Conservation (phyloP, 1,140 invertebrate species). For the Drosophila sechellia region DNA sequence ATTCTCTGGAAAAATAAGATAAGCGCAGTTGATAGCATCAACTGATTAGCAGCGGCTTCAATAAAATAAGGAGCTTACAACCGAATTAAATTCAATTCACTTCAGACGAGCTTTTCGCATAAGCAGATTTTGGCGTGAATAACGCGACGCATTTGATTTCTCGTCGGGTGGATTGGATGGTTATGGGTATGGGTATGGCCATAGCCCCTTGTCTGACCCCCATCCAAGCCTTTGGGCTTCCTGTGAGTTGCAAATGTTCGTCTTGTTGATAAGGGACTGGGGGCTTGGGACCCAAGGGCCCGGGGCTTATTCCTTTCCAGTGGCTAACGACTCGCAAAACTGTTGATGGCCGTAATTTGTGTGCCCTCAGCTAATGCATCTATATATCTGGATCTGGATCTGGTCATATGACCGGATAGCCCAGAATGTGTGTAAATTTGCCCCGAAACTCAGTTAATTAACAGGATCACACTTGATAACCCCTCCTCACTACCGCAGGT, state of each 20-base stretch:
- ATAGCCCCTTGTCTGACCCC: conserved; percentile 28
- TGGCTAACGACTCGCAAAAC: conserved; percentile 64
- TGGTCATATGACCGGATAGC: background rate
- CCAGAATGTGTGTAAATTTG: conserved; percentile 4
- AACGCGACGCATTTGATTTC: conserved; percentile 8
- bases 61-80: conserved; percentile 22
- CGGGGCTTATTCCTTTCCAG: conserved; percentile 28
- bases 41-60: conserved; percentile 11
- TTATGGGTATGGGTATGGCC: too few species aligned
- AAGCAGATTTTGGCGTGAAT: conserved; percentile 32
- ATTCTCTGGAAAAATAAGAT: conserved; percentile 4
- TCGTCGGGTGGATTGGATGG: conserved; percentile 30
- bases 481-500: conserved; percentile 86
- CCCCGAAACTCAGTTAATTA: conserved; percentile 59
- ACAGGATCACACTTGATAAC: conserved; percentile 40
- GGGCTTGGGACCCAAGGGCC: conserved; percentile 8
- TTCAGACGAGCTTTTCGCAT: conserved; percentile 1
- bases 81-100: conserved; percentile 5
- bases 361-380: conserved; percentile 31
- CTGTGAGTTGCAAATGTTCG: conserved; percentile 42
- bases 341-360: conserved; percentile 69
- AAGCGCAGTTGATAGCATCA: conserved; percentile 11
- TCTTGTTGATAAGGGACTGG: conserved; percentile 54
- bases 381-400: conserved; percentile 4
- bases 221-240: conserved; percentile 9